Base-by-base conservation (phyloP, 2,888 invertebrate genomes). In the Polyploca ridens region DNA sequence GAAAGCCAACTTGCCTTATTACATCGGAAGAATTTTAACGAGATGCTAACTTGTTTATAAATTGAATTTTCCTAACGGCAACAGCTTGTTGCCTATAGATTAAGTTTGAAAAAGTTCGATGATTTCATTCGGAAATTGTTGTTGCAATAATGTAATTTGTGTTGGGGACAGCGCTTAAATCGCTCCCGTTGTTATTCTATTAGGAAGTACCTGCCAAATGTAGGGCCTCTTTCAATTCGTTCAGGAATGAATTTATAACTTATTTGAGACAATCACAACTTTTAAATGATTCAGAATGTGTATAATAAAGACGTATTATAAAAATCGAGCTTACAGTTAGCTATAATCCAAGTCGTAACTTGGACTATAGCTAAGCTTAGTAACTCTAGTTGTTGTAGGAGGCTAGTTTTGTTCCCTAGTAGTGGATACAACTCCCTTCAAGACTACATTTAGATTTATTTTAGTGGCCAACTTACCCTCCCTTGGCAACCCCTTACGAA, bases 41-140 rank as follows among this genome's bases (percentile, higher is more conserved):
- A 93, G 91, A 88, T 85, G 89, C 86, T 88, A 93, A 93, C 93
- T 93, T 92, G 93, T 91, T 90, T 90, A 88, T 85, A 92, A 93
- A 93, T 93, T 93, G 90, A 93, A 93, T 93, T 93, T 81, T 89
- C 83, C 80, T 81, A 84, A 84, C 79, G 75, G 85, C 82, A 90
- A 89, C 92, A 90, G 90, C 90, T 88, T 90, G 91, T 86, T 89
- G 86, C 83, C 81, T 84, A 86, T 86, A 90, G 90, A 91, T 93
- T 91, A 91, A 91, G 85, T 92, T 91, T 85, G 82, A 79, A 88
- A 90, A 91, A 93, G 85, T 92, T 92, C 80, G 83, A 87, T 87
- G 88, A 89, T 89, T 90, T 82, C 78, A 82, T 79, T 82, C 77
- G 83, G 83, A 82, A 87, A 90, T 78, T 86, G 86, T 82, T 82